Percentiles rank a stretch among this genome's conserved stretches.
Evolutionary conservation across 2,888 invertebrate species (phyloP).

Genomic region (Podotricha telesiphe): DNA sequence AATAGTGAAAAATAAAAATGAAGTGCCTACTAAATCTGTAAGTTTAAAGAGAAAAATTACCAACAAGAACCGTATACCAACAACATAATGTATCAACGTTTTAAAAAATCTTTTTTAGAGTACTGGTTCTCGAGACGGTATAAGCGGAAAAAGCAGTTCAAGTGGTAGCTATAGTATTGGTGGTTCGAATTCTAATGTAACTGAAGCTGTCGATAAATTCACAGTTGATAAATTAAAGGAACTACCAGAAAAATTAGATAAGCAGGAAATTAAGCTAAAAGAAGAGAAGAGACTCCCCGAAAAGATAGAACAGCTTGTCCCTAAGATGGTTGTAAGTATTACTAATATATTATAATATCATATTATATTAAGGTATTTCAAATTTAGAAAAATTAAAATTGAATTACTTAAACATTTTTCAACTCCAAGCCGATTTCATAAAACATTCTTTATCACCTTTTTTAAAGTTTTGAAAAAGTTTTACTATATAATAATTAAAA

Average conservation of each 20-base stretch:
- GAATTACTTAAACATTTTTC: no score
- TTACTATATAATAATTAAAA: no score
- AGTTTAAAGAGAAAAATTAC: no score
- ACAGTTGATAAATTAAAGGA: constrained; percentile 61
- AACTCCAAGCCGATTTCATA: no score
- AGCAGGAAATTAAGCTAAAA: constrained; percentile 38
- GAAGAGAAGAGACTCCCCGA: constrained; percentile 58
- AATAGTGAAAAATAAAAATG: constrained; percentile 66
- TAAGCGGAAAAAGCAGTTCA: constrained; percentile 80
- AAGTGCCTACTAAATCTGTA: constrained; percentile 61
- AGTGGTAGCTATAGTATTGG: constrained; percentile 81
- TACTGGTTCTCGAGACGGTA: constrained; percentile 56
- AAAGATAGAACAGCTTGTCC: constrained; percentile 67
- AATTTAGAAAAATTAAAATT: no score
- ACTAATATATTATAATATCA: background rate
- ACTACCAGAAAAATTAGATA: constrained; percentile 57
- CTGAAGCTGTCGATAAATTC: constrained; percentile 63
- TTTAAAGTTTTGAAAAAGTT: no score
- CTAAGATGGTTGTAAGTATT: constrained; percentile 70
- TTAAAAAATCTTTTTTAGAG: constrained; percentile 26
- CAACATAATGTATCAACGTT: no score
- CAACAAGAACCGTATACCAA: no score
- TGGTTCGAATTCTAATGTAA: constrained; percentile 75
- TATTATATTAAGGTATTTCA: background rate
- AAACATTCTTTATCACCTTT: no score